These are phyloP conservation scores for Drosophila greeni DNA, from an alignment of 2,888 invertebrate species.

Conservation along the genomic window DNA sequence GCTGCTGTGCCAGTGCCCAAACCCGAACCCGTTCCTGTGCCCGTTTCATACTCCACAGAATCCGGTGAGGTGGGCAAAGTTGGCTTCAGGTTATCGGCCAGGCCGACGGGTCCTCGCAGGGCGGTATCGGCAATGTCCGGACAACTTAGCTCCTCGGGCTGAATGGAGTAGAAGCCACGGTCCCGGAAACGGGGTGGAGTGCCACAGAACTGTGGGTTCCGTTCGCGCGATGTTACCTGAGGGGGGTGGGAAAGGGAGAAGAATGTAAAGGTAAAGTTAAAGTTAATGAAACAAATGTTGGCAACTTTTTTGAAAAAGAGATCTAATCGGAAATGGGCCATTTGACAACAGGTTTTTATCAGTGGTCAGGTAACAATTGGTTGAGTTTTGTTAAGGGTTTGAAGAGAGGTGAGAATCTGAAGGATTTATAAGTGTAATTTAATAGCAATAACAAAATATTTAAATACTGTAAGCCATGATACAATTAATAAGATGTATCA, in stretches of 20 bases:
- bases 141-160: constrained; percentile 86
- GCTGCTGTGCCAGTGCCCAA: constrained; percentile 50
- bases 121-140: constrained; percentile 80
- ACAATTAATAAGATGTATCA: no score
- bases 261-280: constrained; percentile 2
- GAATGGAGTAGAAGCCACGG: constrained; percentile 91
- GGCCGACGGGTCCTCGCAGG: constrained; percentile 77
- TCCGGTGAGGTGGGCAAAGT: constrained; percentile 69
- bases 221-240: constrained; percentile 89
- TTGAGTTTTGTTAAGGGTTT: background rate
- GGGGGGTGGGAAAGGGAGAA: background rate
- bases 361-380: background rate
- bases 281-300: constrained; percentile 36
- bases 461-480: no score
- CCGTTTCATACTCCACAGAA: constrained; percentile 57
- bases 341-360: constrained; percentile 20
- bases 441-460: background rate
- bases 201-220: constrained; percentile 95
- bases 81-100: constrained; percentile 78
- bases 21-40: constrained; percentile 22
- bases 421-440: background rate
- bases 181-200: constrained; percentile 89
- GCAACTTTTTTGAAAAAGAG: constrained; percentile 11
- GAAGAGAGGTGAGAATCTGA: background rate
- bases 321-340: constrained; percentile 22